Percentiles rank a stretch among this genome's conserved stretches.
Conservation (phyloP, 23 tunicate species). For the Trididemnum miniatum region DNA sequence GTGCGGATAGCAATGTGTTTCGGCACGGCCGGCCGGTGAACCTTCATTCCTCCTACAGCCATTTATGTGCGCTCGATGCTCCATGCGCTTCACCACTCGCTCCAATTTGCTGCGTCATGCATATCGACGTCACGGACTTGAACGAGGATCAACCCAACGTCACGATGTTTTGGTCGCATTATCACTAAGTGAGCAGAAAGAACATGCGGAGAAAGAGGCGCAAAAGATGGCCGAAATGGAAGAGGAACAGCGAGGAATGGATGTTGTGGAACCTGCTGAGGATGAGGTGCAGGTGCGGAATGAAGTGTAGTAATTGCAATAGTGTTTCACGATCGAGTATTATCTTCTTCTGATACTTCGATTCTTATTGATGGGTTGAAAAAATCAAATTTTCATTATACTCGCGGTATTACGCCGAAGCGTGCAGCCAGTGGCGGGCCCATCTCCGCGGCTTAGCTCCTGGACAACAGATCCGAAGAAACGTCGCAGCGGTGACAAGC, state of each 20-base stretch:
- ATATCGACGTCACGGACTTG: conserved; percentile 83
- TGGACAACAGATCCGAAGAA: too few relatives aligned
- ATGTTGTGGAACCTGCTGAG: neutral
- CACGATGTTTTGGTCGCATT: conserved; percentile 42
- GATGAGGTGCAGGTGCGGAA: neutral
- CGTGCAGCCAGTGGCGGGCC: too few relatives aligned
- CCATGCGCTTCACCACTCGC: conserved; percentile 89
- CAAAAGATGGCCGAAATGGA: conserved; percentile 11
- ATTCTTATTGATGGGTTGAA: too few relatives aligned
- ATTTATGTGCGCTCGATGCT: conserved; percentile 75
- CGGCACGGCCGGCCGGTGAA: too few relatives aligned
- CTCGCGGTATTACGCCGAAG: too few relatives aligned
- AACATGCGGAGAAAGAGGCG: conserved; percentile 47
- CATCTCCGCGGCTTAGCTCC: too few relatives aligned
- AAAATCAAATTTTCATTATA: too few relatives aligned
- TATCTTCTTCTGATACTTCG: too few relatives aligned
- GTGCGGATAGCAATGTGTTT: too few relatives aligned
- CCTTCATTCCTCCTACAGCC: conserved; percentile 63
- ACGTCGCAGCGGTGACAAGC: too few relatives aligned
- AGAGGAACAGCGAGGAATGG: neutral
- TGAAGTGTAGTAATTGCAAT: too few relatives aligned
- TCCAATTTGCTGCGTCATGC: conserved; percentile 91
- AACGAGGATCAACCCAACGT: conserved; percentile 43
- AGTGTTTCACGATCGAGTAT: too few relatives aligned
- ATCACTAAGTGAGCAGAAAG: conserved; percentile 41